Base-by-base conservation (phyloP, 2,888 invertebrate genomes). In the Drosophila anomalata region DNA sequence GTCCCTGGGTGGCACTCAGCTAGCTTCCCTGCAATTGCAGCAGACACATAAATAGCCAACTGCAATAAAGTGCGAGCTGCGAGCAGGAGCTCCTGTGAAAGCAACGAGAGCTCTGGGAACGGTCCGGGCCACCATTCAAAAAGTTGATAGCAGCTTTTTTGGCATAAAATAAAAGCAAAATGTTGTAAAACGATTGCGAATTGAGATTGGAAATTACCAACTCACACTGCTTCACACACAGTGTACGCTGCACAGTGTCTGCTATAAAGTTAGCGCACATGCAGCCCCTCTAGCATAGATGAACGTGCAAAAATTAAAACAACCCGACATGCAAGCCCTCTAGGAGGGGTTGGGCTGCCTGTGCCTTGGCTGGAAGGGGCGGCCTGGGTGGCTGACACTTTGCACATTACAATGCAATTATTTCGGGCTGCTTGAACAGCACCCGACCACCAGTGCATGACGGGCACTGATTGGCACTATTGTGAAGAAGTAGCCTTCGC, bases 191-290 rank as follows among this genome's bases (percentile, higher is more conserved):
- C 87, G 89, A 82, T 82, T 85, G 87, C 80, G 86, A 88, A 87
- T 86, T 87, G 87, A 89, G 87, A 88, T 89, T 89, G 89, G 89
- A 89, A 89, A 89, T 89, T 89, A 89, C 89, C 86, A 78, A 80
- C 83, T 80, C 77, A 87, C 72, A 82, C 36, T 36, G 7, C 36
- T n/a, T 7, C 36, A 6, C 36, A n/a, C n/a, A 36, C 36, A 2
- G 36, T 36, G 33, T 77, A 82, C 78, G 73, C 58, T 50, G 31
- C n/a, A 39, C 53, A 69, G 56, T 60, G 48, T 33, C 42, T 20
- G 53, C 53, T 8, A 24, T 36, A 8, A 54, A 55, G 50, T 58
- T 41, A n/a, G 50, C 41, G 41, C 58, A 63, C 56, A 51, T 12
- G 42, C 69, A 54, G 56, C 56, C 53, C 31, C 50, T 20, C 52